phyloP scores from a whole-genome alignment of 1,140 invertebrate genomes.

The Drosophila repletoides region DNA sequence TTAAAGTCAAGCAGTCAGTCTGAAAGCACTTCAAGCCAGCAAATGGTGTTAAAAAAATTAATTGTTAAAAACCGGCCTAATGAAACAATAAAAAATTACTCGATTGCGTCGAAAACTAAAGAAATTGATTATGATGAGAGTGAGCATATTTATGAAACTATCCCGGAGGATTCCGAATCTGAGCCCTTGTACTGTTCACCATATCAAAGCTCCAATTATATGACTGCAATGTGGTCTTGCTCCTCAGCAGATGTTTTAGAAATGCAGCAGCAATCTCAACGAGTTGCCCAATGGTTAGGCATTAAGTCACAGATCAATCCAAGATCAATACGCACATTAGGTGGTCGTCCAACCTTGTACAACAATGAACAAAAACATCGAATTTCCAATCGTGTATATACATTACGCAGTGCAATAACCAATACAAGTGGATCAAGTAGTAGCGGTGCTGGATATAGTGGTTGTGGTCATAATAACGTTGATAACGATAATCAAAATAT shows the following conservation, averaged over 20 bases:
- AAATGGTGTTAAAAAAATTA: neutral
- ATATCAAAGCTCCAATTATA: conserved; percentile 84
- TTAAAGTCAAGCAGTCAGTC: neutral
- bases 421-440: conserved; percentile 65
- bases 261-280: conserved; percentile 76
- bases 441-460: conserved; percentile 42
- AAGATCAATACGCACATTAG: conserved; percentile 22
- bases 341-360: conserved; percentile 6
- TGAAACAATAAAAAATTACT: neutral
- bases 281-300: conserved; percentile 69
- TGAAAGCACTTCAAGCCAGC: neutral
- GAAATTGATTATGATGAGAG: conserved; percentile 67
- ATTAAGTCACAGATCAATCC: conserved; percentile 48
- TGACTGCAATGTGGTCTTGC: conserved; percentile 56
- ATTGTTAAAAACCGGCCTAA: neutral
- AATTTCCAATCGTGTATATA: conserved; percentile 44
- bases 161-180: conserved; percentile 85
- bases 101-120: conserved; percentile 8
- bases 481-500: conserved; percentile 16
- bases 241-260: conserved; percentile 49
- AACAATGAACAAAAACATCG: conserved; percentile 26
- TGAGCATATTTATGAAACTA: conserved; percentile 88
- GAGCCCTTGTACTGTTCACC: conserved; percentile 87
- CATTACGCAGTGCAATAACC: conserved; percentile 57
- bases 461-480: conserved; percentile 24